Conservation (phyloP, 2,113 vertebrate species). For the Pelodiscus sinensis region DNA sequence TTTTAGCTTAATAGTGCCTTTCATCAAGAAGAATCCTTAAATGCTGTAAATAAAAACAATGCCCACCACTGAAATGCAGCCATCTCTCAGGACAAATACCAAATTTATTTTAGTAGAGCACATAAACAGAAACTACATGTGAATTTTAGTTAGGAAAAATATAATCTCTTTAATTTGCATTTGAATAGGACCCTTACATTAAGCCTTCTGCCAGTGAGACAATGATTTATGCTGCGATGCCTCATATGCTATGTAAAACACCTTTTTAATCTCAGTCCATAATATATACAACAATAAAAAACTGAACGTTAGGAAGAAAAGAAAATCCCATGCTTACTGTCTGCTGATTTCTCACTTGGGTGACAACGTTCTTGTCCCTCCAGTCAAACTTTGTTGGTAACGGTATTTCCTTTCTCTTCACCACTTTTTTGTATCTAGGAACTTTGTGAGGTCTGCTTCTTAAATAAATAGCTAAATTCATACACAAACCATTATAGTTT, state of each 20-base stretch:
- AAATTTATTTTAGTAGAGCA: background rate
- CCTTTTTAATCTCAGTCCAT: background rate
- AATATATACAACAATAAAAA: background rate
- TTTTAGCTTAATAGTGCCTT: background rate
- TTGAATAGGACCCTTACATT: background rate
- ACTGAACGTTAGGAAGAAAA: background rate
- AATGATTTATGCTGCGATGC: background rate
- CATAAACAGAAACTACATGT: background rate
- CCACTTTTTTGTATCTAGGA: constrained; percentile 71
- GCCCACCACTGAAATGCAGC: background rate
- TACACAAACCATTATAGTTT: background rate
- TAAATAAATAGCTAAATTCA: constrained; percentile 85
- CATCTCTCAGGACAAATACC: background rate
- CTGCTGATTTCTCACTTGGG: constrained; percentile 87
- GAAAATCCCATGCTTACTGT: constrained; percentile 75
- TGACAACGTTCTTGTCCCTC: constrained; percentile 87
- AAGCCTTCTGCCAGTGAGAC: background rate
- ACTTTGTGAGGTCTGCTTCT: constrained; percentile 73
- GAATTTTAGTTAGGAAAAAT: background rate
- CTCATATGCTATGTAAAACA: background rate
- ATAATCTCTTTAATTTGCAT: background rate
- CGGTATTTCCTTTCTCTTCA: constrained; percentile 34
- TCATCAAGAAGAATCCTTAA: background rate
- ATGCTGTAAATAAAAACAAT: background rate
- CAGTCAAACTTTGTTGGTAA: constrained; percentile 90